Evolutionary conservation across 1,140 invertebrate species (phyloP).

Genomic region (Mactra quadrangularis): DNA sequence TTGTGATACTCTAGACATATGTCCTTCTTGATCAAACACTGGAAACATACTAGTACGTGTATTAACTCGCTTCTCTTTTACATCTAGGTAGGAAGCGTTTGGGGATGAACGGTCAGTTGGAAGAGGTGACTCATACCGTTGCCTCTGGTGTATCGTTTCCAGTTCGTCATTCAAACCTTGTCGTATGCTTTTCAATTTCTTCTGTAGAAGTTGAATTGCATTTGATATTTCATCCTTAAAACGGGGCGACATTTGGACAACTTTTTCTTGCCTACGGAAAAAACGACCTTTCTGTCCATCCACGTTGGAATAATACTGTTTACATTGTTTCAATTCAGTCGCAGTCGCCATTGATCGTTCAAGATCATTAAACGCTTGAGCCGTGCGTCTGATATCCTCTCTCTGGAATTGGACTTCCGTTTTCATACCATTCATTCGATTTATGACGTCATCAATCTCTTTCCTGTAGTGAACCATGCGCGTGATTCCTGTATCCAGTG

Average conservation of each 20-base stretch:
- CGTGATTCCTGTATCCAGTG: slow-evolving; percentile 44
- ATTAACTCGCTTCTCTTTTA: not conserved
- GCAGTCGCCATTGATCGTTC: slow-evolving; percentile 35
- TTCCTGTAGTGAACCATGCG: slow-evolving; percentile 17
- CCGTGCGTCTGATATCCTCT: slow-evolving; percentile 12
- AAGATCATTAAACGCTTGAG: slow-evolving; percentile 38
- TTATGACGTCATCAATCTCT: slow-evolving; percentile 42
- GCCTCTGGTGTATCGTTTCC: not conserved
- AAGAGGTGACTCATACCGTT: slow-evolving; percentile 10
- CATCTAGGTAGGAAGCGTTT: not conserved
- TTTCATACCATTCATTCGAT: slow-evolving; percentile 34
- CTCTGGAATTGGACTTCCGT: slow-evolving; percentile 23
- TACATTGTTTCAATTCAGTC: slow-evolving; percentile 44
- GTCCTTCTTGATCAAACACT: not conserved
- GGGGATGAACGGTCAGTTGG: not conserved
- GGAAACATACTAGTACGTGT: not conserved
- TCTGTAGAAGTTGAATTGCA: slow-evolving; percentile 9
- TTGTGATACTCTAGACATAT: not conserved
- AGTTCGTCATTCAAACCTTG: not conserved
- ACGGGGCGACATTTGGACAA: slow-evolving; percentile 1
- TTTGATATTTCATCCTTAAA: slow-evolving; percentile 30
- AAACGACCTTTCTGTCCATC: slow-evolving; percentile 29
- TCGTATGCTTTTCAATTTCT: slow-evolving; percentile 29
- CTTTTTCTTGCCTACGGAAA: slow-evolving; percentile 34
- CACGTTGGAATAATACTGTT: slow-evolving; percentile 23